These are phyloP conservation scores for Chrysotoxum bicinctum DNA, from an alignment of 2,888 invertebrate genomes.

Conservation along the genomic window DNA sequence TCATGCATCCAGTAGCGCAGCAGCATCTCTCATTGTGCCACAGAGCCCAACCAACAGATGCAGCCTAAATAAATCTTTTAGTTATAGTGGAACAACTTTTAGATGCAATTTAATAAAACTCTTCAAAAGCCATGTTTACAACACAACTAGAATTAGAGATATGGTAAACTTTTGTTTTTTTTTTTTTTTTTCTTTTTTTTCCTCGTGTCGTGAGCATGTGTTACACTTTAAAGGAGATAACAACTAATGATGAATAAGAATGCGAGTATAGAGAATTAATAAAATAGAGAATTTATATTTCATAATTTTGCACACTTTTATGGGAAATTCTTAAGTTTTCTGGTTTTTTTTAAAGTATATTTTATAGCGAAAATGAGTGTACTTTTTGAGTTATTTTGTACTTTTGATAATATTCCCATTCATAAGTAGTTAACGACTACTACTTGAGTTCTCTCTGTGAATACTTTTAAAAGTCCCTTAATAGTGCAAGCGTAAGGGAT, in stretches of 20 bases:
- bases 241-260: neutral
- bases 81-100: neutral
- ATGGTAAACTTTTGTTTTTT: neutral
- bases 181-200: no score
- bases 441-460: no score
- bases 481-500: no score
- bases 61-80: neutral
- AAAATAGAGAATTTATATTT: neutral
- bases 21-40: neutral
- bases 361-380: no score
- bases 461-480: no score
- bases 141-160: constrained; percentile 12
- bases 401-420: no score
- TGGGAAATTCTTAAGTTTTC: neutral
- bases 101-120: constrained; percentile 45
- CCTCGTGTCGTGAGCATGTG: constrained; percentile 7
- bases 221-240: constrained; percentile 14
- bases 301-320: constrained; percentile 4
- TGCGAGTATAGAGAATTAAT: neutral
- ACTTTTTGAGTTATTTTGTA: no score
- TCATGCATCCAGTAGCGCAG: no score
- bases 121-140: constrained; percentile 53
- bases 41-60: constrained; percentile 15
- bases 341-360: no score
- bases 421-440: no score